Percentiles rank a stretch among this genome's conserved stretches.
These are phyloP conservation scores for Ptychochromis oligacanthus DNA, from an alignment of 2,113 vertebrate genomes.

Conservation along the genomic window DNA sequence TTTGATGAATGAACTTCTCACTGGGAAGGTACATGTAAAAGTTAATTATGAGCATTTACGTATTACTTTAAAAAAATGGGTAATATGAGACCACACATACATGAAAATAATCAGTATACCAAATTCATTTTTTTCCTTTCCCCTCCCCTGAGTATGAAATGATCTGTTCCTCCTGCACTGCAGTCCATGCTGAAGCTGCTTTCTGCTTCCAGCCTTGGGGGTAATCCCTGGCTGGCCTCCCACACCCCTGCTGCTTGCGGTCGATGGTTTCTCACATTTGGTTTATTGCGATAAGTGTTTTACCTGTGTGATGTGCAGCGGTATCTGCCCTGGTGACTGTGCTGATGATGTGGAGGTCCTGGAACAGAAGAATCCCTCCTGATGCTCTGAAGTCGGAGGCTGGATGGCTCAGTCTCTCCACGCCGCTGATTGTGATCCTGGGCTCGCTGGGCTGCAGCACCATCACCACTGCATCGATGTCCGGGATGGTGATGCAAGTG, in stretches of 20 bases:
- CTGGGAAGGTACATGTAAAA: not conserved
- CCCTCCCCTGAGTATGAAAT: not conserved
- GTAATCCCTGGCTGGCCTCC: not conserved
- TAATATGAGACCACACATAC: not conserved
- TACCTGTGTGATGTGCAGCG: conserved; percentile 71
- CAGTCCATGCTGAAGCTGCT: not conserved
- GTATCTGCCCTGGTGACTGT: conserved; percentile 84
- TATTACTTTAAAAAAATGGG: not conserved
- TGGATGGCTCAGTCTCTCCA: conserved; percentile 87
- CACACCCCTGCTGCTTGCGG: not conserved
- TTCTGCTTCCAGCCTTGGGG: not conserved
- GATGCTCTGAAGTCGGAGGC: conserved; percentile 83
- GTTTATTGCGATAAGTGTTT: not conserved
- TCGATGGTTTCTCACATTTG: not conserved
- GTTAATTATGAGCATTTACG: not conserved
- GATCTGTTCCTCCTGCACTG: not conserved
- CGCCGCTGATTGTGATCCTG: conserved; percentile 90
- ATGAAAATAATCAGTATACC: not conserved
- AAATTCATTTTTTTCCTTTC: not conserved
- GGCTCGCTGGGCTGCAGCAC: conserved; percentile 94
- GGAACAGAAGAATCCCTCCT: conserved; percentile 86
- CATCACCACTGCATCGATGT: conserved; percentile 92
- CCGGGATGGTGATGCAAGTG: conserved; percentile 92
- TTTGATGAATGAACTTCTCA: not conserved
- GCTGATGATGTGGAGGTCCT: conserved; percentile 92